Percentiles rank a stretch among this genome's conserved stretches.
Evolutionary conservation across 2,113 vertebrate species (phyloP).

Genomic region (Trichechus manatus): DNA sequence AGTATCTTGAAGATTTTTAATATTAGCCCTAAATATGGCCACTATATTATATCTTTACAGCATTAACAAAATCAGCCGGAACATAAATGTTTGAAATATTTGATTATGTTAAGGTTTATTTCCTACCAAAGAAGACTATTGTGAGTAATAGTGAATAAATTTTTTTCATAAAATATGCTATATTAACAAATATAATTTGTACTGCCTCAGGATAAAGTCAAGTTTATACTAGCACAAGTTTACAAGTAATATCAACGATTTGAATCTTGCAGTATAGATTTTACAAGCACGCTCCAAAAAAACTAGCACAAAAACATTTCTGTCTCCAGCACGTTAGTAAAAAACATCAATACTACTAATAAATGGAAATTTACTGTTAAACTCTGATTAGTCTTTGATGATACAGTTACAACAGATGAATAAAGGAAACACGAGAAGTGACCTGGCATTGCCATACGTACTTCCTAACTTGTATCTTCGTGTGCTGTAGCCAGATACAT

Average conservation of each 20-base stretch:
- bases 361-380: neutral
- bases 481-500: neutral
- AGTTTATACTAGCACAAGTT: neutral
- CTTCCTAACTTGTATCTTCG: neutral
- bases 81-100: neutral
- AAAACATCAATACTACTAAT: neutral
- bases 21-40: neutral
- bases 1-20: conserved; percentile 35
- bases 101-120: neutral
- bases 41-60: neutral
- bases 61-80: conserved; percentile 4
- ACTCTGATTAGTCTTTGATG: neutral
- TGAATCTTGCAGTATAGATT: neutral
- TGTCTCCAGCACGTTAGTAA: neutral
- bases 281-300: neutral
- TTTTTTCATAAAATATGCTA: neutral
- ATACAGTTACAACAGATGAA: neutral
- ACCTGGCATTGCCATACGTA: neutral
- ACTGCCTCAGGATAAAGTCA: conserved; percentile 1
- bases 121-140: neutral
- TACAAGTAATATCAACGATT: neutral
- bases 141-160: neutral
- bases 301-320: neutral
- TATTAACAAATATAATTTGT: conserved; percentile 21
- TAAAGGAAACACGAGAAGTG: neutral